Conservation (phyloP, 2,797 vertebrate genomes). For the Phylloscopus collybita region DNA sequence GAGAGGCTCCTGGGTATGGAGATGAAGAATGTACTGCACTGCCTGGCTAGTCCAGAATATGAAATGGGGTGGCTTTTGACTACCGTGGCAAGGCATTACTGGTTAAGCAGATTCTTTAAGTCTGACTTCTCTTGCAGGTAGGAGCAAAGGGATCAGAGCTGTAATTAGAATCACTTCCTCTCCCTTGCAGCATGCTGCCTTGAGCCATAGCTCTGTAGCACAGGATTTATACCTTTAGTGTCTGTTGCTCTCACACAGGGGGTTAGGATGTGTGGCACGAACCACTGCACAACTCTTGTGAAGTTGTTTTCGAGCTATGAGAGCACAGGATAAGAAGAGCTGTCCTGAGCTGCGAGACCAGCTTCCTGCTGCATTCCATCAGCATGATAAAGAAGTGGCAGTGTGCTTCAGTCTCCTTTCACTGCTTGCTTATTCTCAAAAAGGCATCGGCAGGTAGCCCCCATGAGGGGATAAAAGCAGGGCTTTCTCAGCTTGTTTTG, state of each 20-base stretch:
- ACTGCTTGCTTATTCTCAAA: not conserved
- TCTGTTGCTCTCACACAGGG: not conserved
- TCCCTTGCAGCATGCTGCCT: not conserved
- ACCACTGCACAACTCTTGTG: not conserved
- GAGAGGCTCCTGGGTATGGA: not conserved
- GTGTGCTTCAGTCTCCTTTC: not conserved
- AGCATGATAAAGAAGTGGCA: not conserved
- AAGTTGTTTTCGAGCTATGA: not conserved
- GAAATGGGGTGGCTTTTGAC: not conserved
- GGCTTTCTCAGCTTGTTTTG: not conserved
- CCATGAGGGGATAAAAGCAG: not conserved
- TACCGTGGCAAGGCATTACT: not conserved
- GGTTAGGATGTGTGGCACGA: not conserved
- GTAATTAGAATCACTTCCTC: not conserved
- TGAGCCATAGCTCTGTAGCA: not conserved
- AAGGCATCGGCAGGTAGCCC: not conserved
- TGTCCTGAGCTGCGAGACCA: not conserved
- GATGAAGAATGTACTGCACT: not conserved
- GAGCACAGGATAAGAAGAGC: not conserved
- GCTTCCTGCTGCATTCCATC: not conserved
- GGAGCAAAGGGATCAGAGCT: not conserved
- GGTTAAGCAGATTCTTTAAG: not conserved
- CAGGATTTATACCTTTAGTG: not conserved
- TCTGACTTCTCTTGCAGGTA: not conserved
- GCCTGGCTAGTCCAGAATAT: not conserved